These are phyloP conservation scores for Egretta garzetta DNA, from an alignment of 2,113 vertebrate species.

Conservation along the genomic window DNA sequence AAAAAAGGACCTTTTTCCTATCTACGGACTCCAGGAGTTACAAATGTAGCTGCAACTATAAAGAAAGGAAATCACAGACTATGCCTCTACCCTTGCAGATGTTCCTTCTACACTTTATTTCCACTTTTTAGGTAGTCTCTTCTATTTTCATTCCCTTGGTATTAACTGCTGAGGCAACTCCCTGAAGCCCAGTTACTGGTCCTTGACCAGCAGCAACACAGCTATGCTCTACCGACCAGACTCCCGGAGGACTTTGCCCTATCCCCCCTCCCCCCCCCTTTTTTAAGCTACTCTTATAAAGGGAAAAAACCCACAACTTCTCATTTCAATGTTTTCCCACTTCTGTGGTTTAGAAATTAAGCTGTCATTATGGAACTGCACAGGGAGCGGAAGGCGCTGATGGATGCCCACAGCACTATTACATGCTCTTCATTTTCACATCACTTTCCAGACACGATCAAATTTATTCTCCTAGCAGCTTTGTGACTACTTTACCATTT, in stretches of 20 bases:
- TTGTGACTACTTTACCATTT: background rate
- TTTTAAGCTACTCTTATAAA: background rate
- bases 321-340: background rate
- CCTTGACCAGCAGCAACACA: background rate
- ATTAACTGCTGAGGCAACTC: background rate
- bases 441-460: background rate
- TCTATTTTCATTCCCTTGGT: background rate
- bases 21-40: background rate
- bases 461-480: background rate
- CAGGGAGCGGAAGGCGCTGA: background rate
- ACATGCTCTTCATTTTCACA: background rate
- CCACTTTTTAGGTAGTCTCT: background rate
- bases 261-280: accelerated
- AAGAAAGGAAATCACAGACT: background rate
- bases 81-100: background rate
- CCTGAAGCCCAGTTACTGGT: background rate
- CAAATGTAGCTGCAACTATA: background rate
- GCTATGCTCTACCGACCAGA: background rate
- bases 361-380: background rate
- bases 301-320: background rate
- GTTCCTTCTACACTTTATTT: background rate
- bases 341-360: background rate
- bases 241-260: background rate
- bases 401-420: background rate
- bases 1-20: background rate